Base-by-base conservation (phyloP, 2,888 invertebrate species). In the Orthonevra nobilis region DNA sequence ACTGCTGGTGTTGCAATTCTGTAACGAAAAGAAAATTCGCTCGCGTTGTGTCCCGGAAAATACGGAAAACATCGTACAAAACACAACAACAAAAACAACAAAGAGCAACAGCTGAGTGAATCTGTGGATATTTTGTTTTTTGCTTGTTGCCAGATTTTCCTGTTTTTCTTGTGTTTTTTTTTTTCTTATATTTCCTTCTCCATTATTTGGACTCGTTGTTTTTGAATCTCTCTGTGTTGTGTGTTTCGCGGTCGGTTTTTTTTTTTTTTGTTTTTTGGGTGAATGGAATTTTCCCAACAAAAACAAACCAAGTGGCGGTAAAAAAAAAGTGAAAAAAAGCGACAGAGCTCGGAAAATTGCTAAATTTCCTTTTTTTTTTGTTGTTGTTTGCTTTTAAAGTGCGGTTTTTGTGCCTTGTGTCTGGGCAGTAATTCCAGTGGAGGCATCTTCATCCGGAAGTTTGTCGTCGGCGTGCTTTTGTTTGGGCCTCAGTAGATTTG, bases 21-120 rank as follows among this genome's bases (percentile, higher is more conserved):
- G n/a, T 63, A 40, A 36, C 40, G 1, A 46, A 20, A 46, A 46
- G 14, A 48, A 61, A 48, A 48, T 34, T 32, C 0, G 3, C 3
- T 23, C 23, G n/a, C n/a, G 2, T 17, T 44, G 26, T 54, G 19
- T 3, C 5, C n/a, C 19, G 17, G 32, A 50, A 64, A 64, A 14
- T 46, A 26, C 32, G n/a, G 9, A 60, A 50, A 52, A 14, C 30
- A 19, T 19, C 17, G n/a, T n/a, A n/a, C n/a, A n/a, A n/a, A 36
- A 23, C 5, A 46, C 38, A 68, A 7, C 40, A 61, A 14, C 36
- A 36, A 42, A 23, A 42, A 30, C 48, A 74, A 66, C 54, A 58
- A 50, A 42, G 20, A 30, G 60, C 63, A 75, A 70, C 75, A 77
- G 75, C 64, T 77, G 64, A 63, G 63, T 70, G 23, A 20, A 44